A percentile compares a stretch with the other conserved stretches of the same genome.
Evolutionary conservation across 2,888 invertebrate species (phyloP).

Genomic region (Rhingia rostrata): DNA sequence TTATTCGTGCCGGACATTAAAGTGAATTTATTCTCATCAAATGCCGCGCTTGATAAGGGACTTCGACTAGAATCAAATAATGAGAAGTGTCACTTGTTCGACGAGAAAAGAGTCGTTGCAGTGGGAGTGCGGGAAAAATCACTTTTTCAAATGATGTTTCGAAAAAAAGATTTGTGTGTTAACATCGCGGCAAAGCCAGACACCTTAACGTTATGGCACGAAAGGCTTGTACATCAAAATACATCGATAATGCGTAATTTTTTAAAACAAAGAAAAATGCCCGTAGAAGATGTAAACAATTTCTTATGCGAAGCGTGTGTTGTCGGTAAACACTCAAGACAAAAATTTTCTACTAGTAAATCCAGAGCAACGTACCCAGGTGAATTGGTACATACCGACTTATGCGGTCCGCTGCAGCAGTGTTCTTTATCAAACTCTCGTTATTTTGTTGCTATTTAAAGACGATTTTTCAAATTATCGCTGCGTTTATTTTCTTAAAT

Average conservation of each 20-base stretch:
- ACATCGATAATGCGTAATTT: not conserved
- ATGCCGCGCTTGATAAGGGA: not conserved
- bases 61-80: not conserved
- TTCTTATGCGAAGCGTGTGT: slow-evolving; percentile 74
- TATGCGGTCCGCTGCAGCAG: slow-evolving; percentile 71
- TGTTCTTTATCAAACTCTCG: slow-evolving; percentile 67
- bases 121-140: slow-evolving; percentile 33
- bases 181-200: not conserved
- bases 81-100: slow-evolving; percentile 30
- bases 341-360: not conserved
- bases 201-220: not conserved
- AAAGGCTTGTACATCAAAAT: slow-evolving; percentile 12
- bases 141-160: slow-evolving; percentile 9
- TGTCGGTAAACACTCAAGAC: slow-evolving; percentile 69
- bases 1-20: not conserved
- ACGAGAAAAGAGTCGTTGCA: slow-evolving; percentile 34
- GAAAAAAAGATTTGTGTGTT: not conserved
- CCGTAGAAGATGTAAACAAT: not conserved
- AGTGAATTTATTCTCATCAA: not conserved
- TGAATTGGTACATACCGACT: slow-evolving; percentile 19
- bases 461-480: slow-evolving; percentile 74
- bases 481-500: slow-evolving; percentile 57
- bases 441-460: slow-evolving; percentile 71
- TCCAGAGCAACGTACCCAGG: not conserved
- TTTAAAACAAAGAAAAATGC: not conserved